A percentile compares a stretch with the other conserved stretches of the same genome.
phyloP scores from a whole-genome alignment of 2,888 invertebrate species.

The Fragum whitleyi region DNA sequence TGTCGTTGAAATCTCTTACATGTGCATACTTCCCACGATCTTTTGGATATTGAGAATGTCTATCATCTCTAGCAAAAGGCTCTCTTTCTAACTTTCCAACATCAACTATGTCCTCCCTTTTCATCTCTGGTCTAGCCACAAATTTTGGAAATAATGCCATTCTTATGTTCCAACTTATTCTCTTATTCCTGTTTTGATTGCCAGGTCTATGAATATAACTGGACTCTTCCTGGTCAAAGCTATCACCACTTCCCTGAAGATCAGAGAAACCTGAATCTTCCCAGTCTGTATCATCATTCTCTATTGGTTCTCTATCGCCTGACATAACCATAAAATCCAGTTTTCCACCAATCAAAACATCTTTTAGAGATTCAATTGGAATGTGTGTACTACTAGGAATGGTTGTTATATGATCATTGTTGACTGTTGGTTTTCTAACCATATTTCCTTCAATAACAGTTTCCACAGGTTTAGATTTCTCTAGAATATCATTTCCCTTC shows the following conservation, averaged over 20 bases:
- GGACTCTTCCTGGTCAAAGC: not conserved
- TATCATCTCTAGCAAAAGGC: slow-evolving; percentile 53
- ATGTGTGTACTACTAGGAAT: slow-evolving; percentile 4
- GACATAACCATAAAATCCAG: slow-evolving; percentile 39
- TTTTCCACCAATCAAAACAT: slow-evolving; percentile 54
- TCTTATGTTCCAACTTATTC: not conserved
- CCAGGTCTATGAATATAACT: not conserved
- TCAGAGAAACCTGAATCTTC: slow-evolving; percentile 52
- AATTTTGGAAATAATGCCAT: not conserved
- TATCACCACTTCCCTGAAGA: slow-evolving; percentile 35
- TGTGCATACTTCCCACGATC: slow-evolving; percentile 39
- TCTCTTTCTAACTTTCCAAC: slow-evolving; percentile 41
- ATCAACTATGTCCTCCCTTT: slow-evolving; percentile 1
- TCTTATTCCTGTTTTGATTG: not conserved
- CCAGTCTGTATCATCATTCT: slow-evolving; percentile 56
- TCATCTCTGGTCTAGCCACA: too few species aligned
- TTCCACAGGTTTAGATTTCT: slow-evolving; percentile 30
- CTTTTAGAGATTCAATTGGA: slow-evolving; percentile 2
- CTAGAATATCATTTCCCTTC: slow-evolving; percentile 41
- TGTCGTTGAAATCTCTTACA: not conserved
- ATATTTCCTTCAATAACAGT: slow-evolving; percentile 40
- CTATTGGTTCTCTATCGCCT: slow-evolving; percentile 26
- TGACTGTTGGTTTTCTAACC: slow-evolving; percentile 29
- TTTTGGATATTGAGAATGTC: slow-evolving; percentile 52
- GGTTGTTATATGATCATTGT: slow-evolving; percentile 10